These are phyloP conservation scores for Halcyon chelicuti DNA, from an alignment of 2,797 vertebrate species.

Conservation along the genomic window DNA sequence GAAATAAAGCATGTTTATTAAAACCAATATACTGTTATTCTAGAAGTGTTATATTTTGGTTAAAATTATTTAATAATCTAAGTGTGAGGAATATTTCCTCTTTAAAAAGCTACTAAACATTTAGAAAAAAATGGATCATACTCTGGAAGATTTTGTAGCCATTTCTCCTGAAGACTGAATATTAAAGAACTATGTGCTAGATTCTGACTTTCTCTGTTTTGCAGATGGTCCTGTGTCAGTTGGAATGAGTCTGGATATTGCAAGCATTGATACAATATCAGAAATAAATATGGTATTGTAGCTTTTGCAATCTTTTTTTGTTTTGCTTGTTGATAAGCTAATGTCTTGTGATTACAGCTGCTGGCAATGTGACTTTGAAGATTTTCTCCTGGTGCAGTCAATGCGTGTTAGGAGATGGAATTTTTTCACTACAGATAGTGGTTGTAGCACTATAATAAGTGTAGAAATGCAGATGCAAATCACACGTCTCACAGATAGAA, in stretches of 20 bases:
- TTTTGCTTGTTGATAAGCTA: neutral
- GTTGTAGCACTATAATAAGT: neutral
- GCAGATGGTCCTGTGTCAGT: conserved; percentile 90
- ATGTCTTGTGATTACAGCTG: neutral
- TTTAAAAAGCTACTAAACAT: neutral
- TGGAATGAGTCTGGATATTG: conserved; percentile 95
- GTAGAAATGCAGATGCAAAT: neutral
- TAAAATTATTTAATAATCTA: neutral
- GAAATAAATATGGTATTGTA: conserved; percentile 93
- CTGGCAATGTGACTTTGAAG: neutral
- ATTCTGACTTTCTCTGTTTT: neutral
- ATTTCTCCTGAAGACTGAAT: neutral
- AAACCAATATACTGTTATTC: neutral
- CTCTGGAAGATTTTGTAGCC: neutral
- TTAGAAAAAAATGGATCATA: neutral
- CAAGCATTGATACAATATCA: conserved; percentile 94
- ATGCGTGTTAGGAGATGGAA: neutral
- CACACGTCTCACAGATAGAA: neutral
- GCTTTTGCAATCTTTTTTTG: neutral
- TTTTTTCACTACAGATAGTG: neutral
- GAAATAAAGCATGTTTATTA: neutral
- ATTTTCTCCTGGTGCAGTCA: neutral
- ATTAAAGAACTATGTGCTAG: neutral
- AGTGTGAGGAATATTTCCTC: neutral
- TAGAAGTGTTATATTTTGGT: neutral